Conservation (phyloP, 2,888 invertebrate species). For the Altica lythri region DNA sequence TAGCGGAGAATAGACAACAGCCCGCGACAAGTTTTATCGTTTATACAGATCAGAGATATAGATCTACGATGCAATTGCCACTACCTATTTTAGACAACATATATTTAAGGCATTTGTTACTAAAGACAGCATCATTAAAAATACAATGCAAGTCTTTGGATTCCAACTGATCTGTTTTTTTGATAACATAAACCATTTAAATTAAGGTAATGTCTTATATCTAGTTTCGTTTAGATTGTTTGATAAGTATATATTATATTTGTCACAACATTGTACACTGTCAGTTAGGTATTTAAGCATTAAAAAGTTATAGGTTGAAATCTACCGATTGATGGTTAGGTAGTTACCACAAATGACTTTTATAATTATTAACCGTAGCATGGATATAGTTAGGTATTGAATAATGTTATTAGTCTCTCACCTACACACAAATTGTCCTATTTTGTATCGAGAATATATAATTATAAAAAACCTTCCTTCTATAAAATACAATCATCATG, state of each 20-base stretch:
- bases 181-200: constrained; percentile 5
- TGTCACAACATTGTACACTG: constrained; percentile 3
- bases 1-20: constrained; percentile 1
- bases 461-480: too few species aligned
- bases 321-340: too few species aligned
- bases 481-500: too few species aligned
- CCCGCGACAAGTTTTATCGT: not conserved
- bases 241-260: not conserved
- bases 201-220: not conserved
- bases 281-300: too few species aligned
- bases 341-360: too few species aligned
- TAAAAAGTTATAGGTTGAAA: too few species aligned
- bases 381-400: too few species aligned
- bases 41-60: constrained; percentile 2
- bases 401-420: too few species aligned
- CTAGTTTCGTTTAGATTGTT: not conserved
- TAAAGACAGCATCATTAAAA: constrained; percentile 9
- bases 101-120: constrained; percentile 3
- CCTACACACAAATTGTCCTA: too few species aligned
- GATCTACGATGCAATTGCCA: not conserved
- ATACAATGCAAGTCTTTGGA: constrained; percentile 1
- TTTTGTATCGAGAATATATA: too few species aligned
- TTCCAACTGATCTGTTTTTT: not conserved
- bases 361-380: too few species aligned
- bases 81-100: constrained; percentile 4